Evolutionary conservation across 2,888 invertebrate genomes (phyloP), one percentile per base, ranked within the genome.

Genomic region (Syrphus vitripennis): DNA sequence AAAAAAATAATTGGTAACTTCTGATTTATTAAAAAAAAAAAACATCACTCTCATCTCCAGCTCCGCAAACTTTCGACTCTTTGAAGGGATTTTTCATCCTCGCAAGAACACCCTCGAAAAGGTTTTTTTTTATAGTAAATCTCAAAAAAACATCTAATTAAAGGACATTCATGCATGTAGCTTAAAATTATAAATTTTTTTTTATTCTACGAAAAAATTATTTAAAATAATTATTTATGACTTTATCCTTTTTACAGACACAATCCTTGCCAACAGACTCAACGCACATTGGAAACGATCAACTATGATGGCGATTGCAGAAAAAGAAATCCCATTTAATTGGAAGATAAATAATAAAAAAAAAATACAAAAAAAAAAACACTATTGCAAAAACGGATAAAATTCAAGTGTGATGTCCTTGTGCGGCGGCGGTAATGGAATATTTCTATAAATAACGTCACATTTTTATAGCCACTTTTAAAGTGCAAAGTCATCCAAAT

Each of bases 251-350:
- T 83, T 88, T 87, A 59, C 87, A 92, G 92, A 92, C 92, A 16
- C 92, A 92, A 78, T 92, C 92, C 59, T 89, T 92, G 89, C 92
- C 92, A 81, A 92, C 92, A 88, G 92, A 92, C 82, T 91, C 91
- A 63, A 92, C 92, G 78, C 92, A 92, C 88, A 90, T 92, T 88
- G 92, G 92, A 83, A 92, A 91, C 87, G 91, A 92, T 78, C 92
- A 92, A 87, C 91, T 92, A 90, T 92, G 92, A 92, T 92, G 92
- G 89, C 89, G 90, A 57, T 59, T 59, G 71, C 29, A 57, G 40
- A 12, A 48, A 61, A 21, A 48, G 37, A 84, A 81, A 69, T 61
- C 76, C 42, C 29, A 72, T 67, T 55, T 76, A 67, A 77, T 77
- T 72, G 72, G 45, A 48, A 84, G 53, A 81, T 81, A 81, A 72